A percentile compares a stretch with the other conserved stretches of the same genome.
Evolutionary conservation across 2,888 invertebrate genomes (phyloP).

Genomic region (Melolontha melolontha): DNA sequence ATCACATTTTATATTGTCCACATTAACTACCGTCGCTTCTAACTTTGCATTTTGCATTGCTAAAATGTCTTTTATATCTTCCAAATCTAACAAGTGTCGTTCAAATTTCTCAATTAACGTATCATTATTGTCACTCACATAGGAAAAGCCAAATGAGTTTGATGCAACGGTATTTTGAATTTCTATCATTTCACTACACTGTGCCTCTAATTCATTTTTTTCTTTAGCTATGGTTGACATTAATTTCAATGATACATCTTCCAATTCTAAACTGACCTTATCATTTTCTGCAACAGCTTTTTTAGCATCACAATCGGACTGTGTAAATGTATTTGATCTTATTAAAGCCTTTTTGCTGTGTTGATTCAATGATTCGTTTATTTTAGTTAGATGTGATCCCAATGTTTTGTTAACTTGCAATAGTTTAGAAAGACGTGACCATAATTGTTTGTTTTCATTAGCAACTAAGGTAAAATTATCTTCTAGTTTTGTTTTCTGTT

Average conservation of each 20-base stretch:
- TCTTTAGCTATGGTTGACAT: constrained; percentile 78
- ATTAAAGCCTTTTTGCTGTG: constrained; percentile 65
- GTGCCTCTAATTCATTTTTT: constrained; percentile 76
- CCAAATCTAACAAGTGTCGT: constrained; percentile 73
- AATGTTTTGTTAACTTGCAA: constrained; percentile 71
- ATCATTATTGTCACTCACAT: constrained; percentile 72
- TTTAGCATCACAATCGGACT: constrained; percentile 72
- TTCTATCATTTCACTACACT: constrained; percentile 77
- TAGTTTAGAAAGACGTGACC: constrained; percentile 77
- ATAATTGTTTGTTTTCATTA: constrained; percentile 82
- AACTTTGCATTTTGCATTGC: constrained; percentile 74
- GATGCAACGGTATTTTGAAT: constrained; percentile 65
- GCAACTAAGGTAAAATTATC: constrained; percentile 86
- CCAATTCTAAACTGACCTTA: constrained; percentile 75
- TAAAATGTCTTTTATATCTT: constrained; percentile 72
- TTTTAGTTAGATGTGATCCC: constrained; percentile 68
- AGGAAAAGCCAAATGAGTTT: constrained; percentile 41
- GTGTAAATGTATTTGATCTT: constrained; percentile 76
- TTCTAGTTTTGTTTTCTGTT: constrained; percentile 81
- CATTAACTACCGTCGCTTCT: constrained; percentile 63
- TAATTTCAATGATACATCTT: constrained; percentile 81
- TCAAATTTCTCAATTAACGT: constrained; percentile 75
- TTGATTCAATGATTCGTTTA: constrained; percentile 67
- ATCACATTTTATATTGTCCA: constrained; percentile 65
- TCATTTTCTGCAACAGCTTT: constrained; percentile 65